These are phyloP conservation scores for Caenorhabditis remanei DNA, from an alignment of 1,140 invertebrate genomes.

Conservation along the genomic window DNA sequence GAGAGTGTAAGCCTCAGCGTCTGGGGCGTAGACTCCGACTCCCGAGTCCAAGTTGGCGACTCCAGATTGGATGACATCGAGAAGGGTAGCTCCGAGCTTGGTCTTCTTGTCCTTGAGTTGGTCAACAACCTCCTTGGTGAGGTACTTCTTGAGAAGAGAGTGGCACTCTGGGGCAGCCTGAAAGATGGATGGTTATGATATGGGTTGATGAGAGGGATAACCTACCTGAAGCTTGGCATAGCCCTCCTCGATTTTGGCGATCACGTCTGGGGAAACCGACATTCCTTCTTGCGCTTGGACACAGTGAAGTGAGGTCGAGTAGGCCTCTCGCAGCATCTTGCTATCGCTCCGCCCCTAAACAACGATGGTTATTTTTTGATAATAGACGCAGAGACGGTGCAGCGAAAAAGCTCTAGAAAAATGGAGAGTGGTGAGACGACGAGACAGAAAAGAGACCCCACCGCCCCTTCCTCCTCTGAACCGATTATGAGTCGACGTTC, in stretches of 20 bases:
- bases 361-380: constrained; percentile 20
- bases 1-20: constrained; percentile 90
- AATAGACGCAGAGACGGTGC: neutral
- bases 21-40: constrained; percentile 93
- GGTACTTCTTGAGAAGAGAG: constrained; percentile 78
- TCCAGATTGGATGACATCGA: constrained; percentile 78
- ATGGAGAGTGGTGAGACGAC: neutral
- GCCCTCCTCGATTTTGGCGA: constrained; percentile 68
- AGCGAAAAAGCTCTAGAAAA: neutral
- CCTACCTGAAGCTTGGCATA: constrained; percentile 64
- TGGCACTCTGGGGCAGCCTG: constrained; percentile 77
- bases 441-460: constrained; percentile 26
- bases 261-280: constrained; percentile 61
- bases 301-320: constrained; percentile 56
- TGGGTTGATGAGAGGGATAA: neutral
- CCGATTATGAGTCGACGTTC: constrained; percentile 52
- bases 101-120: constrained; percentile 76
- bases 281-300: constrained; percentile 59
- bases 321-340: constrained; percentile 55
- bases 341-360: constrained; percentile 49
- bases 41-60: constrained; percentile 85
- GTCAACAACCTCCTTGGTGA: constrained; percentile 78
- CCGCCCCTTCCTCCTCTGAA: constrained; percentile 42
- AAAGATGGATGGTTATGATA: constrained; percentile 16
- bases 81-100: constrained; percentile 76